Evolutionary conservation across 2,113 vertebrate genomes (phyloP), one percentile per base, ranked within the genome.

Genomic region (Grallaria varia): DNA sequence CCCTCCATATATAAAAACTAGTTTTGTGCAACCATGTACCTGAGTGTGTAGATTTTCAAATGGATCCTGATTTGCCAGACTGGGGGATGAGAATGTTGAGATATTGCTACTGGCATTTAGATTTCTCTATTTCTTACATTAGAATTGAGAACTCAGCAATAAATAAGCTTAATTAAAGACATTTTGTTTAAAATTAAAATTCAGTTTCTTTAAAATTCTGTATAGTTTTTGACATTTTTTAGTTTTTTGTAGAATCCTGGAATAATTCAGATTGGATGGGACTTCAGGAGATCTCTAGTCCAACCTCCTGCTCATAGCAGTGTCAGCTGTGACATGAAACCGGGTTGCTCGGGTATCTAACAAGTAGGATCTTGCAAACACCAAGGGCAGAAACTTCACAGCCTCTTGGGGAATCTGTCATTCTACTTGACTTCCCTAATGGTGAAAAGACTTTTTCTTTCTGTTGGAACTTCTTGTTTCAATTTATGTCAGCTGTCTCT

Each of bases 141-240:
- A 56, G 45, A 69, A 52, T 58, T 81, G 13, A 64, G 30, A 72
- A 79, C 25, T 55, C 1, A 0, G 14, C 25, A 73, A 44, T 52
- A 44, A 63, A 69, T 68, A 44, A 68, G 10, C 17, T 44, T 75
- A 31, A 63, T 59, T 64, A 60, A 68, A 80, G 5, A 21, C 9
- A 33, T 2, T 40, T 39, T 42, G 42, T 60, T 84, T 74, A 63
- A 55, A 78, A 82, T 39, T 6, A 23, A 58, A 84, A 56, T 37
- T 56, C 23, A 39, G 3, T 56, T 49, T 78, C 52, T 64, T 37
- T 63, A 15, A 0, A 39, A 52, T 69, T 47, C 33, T 35, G 1
- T 35, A 30, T 22, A 12, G 0, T 2, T 19, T 42, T 30, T 11
- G 4, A 7, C 0, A 8, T 40, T 49, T 66, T 73, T 40, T 28